Evolutionary conservation across 2,113 vertebrate genomes (phyloP).

Genomic region (Callipepla squamata): DNA sequence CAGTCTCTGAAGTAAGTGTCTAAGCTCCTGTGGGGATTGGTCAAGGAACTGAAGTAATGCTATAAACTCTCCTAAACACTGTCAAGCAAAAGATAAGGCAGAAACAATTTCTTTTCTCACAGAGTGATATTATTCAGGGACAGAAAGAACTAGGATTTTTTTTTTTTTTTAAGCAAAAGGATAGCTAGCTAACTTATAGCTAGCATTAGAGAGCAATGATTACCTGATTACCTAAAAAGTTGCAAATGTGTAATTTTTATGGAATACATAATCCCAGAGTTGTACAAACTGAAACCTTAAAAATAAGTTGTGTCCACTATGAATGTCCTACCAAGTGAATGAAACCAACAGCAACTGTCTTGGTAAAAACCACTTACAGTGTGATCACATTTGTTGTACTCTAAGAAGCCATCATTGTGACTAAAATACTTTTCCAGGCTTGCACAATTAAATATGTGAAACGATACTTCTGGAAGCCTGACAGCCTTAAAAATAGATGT

Average conservation of each 20-base stretch:
- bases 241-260: background rate
- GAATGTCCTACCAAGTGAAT: background rate
- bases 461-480: background rate
- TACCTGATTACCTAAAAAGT: accelerated
- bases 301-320: background rate
- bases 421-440: slow-evolving; percentile 14
- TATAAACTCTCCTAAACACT: slow-evolving; percentile 61
- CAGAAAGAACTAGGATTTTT: slow-evolving; percentile 55
- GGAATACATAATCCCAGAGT: background rate
- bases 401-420: background rate
- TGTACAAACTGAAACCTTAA: background rate
- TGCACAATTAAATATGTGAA: slow-evolving; percentile 3
- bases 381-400: background rate
- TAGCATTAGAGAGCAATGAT: background rate
- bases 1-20: slow-evolving; percentile 67
- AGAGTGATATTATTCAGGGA: slow-evolving; percentile 57
- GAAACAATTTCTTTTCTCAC: slow-evolving; percentile 72
- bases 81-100: slow-evolving; percentile 76
- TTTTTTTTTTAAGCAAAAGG: background rate
- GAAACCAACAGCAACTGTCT: background rate
- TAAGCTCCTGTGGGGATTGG: slow-evolving; percentile 60
- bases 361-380: background rate
- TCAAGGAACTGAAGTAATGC: slow-evolving; percentile 79
- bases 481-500: background rate
- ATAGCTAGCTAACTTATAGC: background rate